phyloP scores from a whole-genome alignment of 2,113 vertebrate species.

The Hemiprocne comata region DNA sequence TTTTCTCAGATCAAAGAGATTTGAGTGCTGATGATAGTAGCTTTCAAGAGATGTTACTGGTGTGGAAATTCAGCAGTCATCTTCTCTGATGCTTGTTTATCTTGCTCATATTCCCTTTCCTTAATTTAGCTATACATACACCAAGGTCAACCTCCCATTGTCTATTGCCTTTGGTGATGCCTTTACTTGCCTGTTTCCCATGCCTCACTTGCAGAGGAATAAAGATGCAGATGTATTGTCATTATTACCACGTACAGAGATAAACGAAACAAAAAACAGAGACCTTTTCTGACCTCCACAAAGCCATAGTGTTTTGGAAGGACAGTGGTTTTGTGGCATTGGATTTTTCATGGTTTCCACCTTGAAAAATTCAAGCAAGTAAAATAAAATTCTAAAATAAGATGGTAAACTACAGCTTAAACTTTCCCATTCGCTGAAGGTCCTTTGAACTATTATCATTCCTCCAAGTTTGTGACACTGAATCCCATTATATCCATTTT shows the following conservation, averaged over 20 bases:
- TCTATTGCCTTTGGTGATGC: background rate
- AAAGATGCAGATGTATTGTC: background rate
- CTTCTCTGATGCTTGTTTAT: background rate
- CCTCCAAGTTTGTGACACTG: background rate
- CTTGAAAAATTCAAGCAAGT: background rate
- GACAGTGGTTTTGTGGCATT: background rate
- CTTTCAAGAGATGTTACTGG: conserved; percentile 21
- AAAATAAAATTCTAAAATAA: background rate
- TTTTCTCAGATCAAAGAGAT: conserved; percentile 36
- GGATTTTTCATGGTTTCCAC: background rate
- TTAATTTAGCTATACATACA: conserved; percentile 16
- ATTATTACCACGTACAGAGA: background rate
- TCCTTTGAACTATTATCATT: background rate
- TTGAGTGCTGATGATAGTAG: background rate
- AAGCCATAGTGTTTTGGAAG: background rate
- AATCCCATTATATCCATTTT: background rate
- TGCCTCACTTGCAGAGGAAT: background rate
- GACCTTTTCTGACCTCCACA: background rate
- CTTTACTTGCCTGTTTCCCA: background rate
- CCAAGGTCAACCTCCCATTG: background rate
- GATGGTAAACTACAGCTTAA: background rate
- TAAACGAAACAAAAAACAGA: background rate
- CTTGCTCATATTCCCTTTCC: background rate
- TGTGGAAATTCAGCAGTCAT: conserved; percentile 20
- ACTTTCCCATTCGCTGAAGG: background rate